These are phyloP conservation scores for Lates japonicus DNA, from an alignment of 2,797 vertebrate genomes.

Conservation along the genomic window DNA sequence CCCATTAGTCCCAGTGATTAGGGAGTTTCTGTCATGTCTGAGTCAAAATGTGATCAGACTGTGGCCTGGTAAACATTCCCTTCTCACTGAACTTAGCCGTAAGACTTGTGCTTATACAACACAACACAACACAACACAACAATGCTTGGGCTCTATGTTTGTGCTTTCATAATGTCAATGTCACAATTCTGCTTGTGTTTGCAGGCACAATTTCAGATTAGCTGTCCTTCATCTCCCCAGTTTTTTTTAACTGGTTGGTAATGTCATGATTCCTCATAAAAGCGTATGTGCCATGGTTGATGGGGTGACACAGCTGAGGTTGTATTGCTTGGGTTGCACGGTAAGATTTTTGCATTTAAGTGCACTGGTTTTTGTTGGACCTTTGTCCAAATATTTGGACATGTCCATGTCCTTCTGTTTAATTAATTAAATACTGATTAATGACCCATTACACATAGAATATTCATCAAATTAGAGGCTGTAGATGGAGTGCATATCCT, in stretches of 20 bases:
- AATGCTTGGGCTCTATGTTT: not conserved
- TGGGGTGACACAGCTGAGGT: not conserved
- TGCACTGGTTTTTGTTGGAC: not conserved
- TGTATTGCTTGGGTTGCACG: not conserved
- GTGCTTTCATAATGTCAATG: not conserved
- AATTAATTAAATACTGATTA: not conserved
- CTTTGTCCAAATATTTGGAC: not conserved
- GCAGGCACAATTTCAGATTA: not conserved
- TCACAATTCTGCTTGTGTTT: not conserved
- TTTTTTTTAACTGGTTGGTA: not conserved
- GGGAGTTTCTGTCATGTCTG: conserved; percentile 54
- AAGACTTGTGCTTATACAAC: not conserved
- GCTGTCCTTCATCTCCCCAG: too few species aligned
- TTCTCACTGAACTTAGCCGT: conserved; percentile 25
- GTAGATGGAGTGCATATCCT: not conserved
- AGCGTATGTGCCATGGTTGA: not conserved
- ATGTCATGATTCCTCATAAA: conserved; percentile 2
- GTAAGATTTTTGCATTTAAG: not conserved
- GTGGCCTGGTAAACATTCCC: conserved; percentile 38
- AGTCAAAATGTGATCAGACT: conserved; percentile 58
- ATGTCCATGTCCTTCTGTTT: not conserved
- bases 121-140: not conserved
- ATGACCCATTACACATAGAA: not conserved
- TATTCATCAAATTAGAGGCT: not conserved
- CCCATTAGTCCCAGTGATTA: conserved; percentile 69